These are phyloP conservation scores for Orius laevigatus DNA, from an alignment of 1,140 invertebrate species.

Conservation along the genomic window DNA sequence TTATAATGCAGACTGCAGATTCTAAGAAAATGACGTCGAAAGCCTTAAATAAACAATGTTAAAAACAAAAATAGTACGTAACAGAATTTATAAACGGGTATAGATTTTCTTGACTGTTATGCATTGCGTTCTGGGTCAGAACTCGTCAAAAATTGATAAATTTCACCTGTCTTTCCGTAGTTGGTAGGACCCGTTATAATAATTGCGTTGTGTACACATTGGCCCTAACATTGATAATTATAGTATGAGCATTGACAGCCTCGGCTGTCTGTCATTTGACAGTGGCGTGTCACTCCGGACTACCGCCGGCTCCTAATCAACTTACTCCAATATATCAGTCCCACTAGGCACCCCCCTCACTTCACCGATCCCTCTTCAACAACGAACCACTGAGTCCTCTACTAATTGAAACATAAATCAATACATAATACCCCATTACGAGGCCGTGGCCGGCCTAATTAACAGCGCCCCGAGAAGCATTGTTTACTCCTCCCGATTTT, in stretches of 20 bases:
- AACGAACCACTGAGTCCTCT: neutral
- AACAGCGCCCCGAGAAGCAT: slow-evolving; percentile 9
- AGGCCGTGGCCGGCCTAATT: slow-evolving; percentile 6
- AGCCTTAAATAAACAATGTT: too few relatives aligned
- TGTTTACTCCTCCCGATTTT: slow-evolving; percentile 4
- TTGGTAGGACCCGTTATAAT: too few relatives aligned
- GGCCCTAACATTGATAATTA: too few relatives aligned
- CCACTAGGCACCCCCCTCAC: slow-evolving; percentile 1
- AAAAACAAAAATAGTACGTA: too few relatives aligned
- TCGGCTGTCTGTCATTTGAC: slow-evolving; percentile 8
- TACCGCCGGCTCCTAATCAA: slow-evolving; percentile 3
- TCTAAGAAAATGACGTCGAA: too few relatives aligned
- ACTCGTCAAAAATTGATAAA: too few relatives aligned
- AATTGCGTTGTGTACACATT: too few relatives aligned
- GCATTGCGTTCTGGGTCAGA: too few relatives aligned
- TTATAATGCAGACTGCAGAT: too few relatives aligned
- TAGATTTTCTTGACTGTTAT: too few relatives aligned
- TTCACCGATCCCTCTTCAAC: neutral
- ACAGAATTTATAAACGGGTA: too few relatives aligned
- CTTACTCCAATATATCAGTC: slow-evolving; percentile 12
- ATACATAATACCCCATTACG: slow-evolving; percentile 12
- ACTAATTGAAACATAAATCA: slow-evolving; percentile 12
- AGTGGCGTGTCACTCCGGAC: slow-evolving; percentile 6
- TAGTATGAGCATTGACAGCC: neutral
- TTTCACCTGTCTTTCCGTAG: too few relatives aligned